Evolutionary conservation across 2,113 vertebrate genomes (phyloP).

Genomic region (Bos indicus): DNA sequence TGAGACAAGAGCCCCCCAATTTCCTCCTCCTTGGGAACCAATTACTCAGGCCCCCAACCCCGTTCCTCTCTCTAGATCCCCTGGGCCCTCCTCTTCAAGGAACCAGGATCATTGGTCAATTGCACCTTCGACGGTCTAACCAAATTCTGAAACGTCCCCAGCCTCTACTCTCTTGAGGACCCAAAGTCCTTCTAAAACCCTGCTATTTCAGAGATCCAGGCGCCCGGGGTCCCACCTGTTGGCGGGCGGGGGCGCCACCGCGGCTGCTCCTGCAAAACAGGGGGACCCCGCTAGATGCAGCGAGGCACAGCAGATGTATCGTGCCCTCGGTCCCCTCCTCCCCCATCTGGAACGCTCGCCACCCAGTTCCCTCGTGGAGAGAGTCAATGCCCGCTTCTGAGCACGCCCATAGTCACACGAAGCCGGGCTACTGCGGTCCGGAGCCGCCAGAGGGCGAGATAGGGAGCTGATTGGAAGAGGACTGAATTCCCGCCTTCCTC

Average conservation of each 20-base stretch:
- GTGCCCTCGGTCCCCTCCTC: slow-evolving; percentile 55
- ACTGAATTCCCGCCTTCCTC: neutral
- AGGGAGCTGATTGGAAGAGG: neutral
- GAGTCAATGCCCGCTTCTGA: neutral
- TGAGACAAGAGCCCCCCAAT: neutral
- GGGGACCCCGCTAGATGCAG: slow-evolving; percentile 89
- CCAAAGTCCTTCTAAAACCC: neutral
- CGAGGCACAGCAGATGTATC: slow-evolving; percentile 88
- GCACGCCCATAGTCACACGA: neutral
- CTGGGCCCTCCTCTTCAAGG: neutral
- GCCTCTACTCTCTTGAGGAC: neutral
- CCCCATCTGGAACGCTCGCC: slow-evolving; percentile 51
- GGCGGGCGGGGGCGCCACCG: slow-evolving; percentile 73
- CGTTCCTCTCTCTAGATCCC: neutral
- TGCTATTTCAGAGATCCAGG: neutral
- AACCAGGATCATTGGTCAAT: neutral
- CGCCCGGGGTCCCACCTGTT: slow-evolving; percentile 62
- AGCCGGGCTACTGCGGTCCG: rapidly evolving
- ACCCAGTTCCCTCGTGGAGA: neutral
- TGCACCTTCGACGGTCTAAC: neutral
- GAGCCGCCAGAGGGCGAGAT: neutral
- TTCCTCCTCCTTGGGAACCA: neutral
- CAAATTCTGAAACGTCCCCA: neutral
- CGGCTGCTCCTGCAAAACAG: slow-evolving; percentile 85
- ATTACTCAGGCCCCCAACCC: neutral